These are phyloP conservation scores for Pachyrhynchus sulphureomaculatus DNA, from an alignment of 1,140 invertebrate genomes.

Conservation along the genomic window DNA sequence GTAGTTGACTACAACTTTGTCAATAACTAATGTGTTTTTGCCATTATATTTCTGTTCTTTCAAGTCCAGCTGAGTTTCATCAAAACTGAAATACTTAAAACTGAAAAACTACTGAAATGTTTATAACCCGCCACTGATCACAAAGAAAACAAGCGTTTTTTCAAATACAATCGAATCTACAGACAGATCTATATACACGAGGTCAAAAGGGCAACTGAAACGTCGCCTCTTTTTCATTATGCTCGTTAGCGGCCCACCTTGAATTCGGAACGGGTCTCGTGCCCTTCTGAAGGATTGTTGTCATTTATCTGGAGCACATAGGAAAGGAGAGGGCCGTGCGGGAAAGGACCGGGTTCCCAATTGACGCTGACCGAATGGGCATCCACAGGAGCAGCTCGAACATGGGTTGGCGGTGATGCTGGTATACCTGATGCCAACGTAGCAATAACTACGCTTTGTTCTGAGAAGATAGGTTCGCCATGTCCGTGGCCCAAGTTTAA, in stretches of 20 bases:
- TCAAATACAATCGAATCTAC: background rate
- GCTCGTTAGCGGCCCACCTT: conserved; percentile 55
- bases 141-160: background rate
- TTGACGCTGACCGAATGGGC: conserved; percentile 80
- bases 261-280: conserved; percentile 60
- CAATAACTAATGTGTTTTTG: too few species aligned
- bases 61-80: too few species aligned
- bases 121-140: background rate
- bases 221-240: background rate
- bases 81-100: too few species aligned
- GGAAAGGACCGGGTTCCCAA: conserved; percentile 84
- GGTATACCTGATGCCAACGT: conserved; percentile 74
- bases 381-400: conserved; percentile 78
- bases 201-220: background rate
- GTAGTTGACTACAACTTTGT: too few species aligned
- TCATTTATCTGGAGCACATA: conserved; percentile 74
- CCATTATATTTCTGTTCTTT: too few species aligned
- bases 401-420: conserved; percentile 68
- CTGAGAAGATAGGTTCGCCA: conserved; percentile 71
- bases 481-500: conserved; percentile 66
- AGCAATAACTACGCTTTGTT: conserved; percentile 76
- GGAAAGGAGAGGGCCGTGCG: conserved; percentile 83
- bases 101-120: background rate
- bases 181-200: background rate
- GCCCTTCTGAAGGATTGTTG: conserved; percentile 42